Percentiles rank a stretch among this genome's conserved stretches.
Conservation (phyloP, 2,797 vertebrate species). For the Graptemys geographica region DNA sequence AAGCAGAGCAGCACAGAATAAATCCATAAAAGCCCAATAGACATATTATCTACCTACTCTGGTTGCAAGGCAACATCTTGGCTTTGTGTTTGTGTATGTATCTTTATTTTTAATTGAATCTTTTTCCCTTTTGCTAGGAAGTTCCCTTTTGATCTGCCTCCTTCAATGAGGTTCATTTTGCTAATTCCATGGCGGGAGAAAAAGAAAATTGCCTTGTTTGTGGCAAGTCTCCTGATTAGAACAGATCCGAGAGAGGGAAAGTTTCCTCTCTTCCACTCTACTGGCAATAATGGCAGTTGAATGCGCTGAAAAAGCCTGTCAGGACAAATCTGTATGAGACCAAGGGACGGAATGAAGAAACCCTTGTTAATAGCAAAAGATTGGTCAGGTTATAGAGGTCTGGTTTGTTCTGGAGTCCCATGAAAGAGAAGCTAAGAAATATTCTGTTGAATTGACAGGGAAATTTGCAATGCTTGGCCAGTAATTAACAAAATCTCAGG, state of each 20-base stretch:
- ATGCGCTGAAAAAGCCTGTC: neutral
- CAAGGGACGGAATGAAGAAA: rapidly evolving
- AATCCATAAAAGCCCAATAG: neutral
- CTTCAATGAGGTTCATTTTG: neutral
- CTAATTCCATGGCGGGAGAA: neutral
- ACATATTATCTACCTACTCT: neutral
- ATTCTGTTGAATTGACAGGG: neutral
- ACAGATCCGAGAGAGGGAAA: neutral
- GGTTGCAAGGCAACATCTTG: neutral
- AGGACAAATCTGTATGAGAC: neutral
- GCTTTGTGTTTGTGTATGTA: rapidly evolving
- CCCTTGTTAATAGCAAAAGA: neutral
- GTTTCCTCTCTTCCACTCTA: neutral
- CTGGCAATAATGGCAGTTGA: neutral
- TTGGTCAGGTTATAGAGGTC: neutral
- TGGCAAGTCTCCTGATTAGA: neutral
- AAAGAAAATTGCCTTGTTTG: neutral
- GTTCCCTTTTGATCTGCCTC: rapidly evolving
- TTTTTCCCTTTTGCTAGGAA: neutral
- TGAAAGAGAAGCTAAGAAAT: neutral
- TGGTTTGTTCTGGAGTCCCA: neutral
- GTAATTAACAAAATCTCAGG: neutral
- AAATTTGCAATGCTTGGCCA: neutral
- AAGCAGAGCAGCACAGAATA: rapidly evolving
- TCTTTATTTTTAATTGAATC: neutral